phyloP scores from a whole-genome alignment of 2,113 vertebrate species.

The Dendropsophus ebraccatus region DNA sequence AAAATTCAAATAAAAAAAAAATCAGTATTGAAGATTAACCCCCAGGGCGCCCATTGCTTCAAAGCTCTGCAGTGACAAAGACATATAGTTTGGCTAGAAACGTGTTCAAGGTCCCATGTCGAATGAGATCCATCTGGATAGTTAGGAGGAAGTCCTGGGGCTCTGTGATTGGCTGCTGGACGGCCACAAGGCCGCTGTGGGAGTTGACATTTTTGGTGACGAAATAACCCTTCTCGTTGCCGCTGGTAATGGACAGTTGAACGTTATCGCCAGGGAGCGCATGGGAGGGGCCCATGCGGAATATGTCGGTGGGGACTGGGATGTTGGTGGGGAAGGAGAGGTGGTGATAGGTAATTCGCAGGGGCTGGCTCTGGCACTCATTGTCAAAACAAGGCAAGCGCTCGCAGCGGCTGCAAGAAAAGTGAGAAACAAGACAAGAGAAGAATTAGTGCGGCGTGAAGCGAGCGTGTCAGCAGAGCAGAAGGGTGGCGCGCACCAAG shows the following conservation, averaged over 20 bases:
- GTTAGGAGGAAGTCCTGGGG: conserved; percentile 90
- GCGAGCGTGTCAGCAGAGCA: conserved; percentile 65
- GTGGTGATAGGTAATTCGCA: conserved; percentile 98
- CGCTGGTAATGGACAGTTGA: conserved; percentile 85
- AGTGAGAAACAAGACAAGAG: conserved; percentile 77
- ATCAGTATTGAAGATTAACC: conserved; percentile 51
- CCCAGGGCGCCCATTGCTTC: conserved; percentile 65
- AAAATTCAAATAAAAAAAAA: neutral
- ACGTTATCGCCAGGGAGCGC: conserved; percentile 85
- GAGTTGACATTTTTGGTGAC: conserved; percentile 76
- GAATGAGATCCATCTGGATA: conserved; percentile 86
- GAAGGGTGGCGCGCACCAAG: conserved; percentile 15
- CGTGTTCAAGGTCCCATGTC: conserved; percentile 80
- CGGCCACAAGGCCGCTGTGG: conserved; percentile 85
- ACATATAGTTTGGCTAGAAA: conserved; percentile 90
- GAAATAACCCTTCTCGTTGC: conserved; percentile 92
- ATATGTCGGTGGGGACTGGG: conserved; percentile 89
- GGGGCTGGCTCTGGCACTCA: conserved; percentile 92
- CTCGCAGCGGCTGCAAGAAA: conserved; percentile 95
- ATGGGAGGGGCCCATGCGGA: conserved; percentile 95
- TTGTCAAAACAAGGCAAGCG: conserved; percentile 97
- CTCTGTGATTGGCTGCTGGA: conserved; percentile 80
- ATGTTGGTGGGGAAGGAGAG: conserved; percentile 98
- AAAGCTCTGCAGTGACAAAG: conserved; percentile 88
- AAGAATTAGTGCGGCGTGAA: conserved; percentile 71